Conservation (phyloP, 1,140 invertebrate species). For the Drosophila micromelanica region DNA sequence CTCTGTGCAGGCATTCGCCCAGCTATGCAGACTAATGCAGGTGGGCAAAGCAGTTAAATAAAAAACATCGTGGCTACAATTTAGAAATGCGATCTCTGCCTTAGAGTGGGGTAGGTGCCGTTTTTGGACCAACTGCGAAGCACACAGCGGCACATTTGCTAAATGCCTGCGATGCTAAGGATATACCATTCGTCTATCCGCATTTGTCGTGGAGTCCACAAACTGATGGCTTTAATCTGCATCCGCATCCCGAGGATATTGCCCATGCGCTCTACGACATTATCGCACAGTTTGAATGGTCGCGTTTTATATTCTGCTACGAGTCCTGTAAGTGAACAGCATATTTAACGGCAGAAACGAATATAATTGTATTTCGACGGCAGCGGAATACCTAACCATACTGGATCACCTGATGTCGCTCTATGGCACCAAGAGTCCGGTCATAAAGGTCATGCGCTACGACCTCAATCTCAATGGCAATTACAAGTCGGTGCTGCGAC, state of each 20-base stretch:
- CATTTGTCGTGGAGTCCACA: slow-evolving; percentile 87
- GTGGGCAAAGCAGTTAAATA: slow-evolving; percentile 51
- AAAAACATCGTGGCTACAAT: slow-evolving; percentile 30
- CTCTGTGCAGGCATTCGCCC: slow-evolving; percentile 78
- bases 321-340: slow-evolving; percentile 85
- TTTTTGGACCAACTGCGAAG: slow-evolving; percentile 92
- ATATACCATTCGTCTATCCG: slow-evolving; percentile 93
- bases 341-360: background rate
- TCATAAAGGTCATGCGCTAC: slow-evolving; percentile 87
- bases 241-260: slow-evolving; percentile 91
- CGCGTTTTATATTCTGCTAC: slow-evolving; percentile 93
- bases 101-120: slow-evolving; percentile 88
- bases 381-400: slow-evolving; percentile 87
- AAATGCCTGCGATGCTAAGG: slow-evolving; percentile 93
- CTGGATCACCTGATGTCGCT: slow-evolving; percentile 91
- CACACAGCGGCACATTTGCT: slow-evolving; percentile 90
- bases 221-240: slow-evolving; percentile 90
- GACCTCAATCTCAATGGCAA: slow-evolving; percentile 84
- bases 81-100: background rate
- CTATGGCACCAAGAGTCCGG: slow-evolving; percentile 86
- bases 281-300: slow-evolving; percentile 91
- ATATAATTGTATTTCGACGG: background rate
- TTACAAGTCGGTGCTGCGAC: slow-evolving; percentile 84
- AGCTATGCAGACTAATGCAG: slow-evolving; percentile 84
- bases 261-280: slow-evolving; percentile 90